phyloP scores from a whole-genome alignment of 2,113 vertebrate genomes.

The Smithornis capensis region DNA sequence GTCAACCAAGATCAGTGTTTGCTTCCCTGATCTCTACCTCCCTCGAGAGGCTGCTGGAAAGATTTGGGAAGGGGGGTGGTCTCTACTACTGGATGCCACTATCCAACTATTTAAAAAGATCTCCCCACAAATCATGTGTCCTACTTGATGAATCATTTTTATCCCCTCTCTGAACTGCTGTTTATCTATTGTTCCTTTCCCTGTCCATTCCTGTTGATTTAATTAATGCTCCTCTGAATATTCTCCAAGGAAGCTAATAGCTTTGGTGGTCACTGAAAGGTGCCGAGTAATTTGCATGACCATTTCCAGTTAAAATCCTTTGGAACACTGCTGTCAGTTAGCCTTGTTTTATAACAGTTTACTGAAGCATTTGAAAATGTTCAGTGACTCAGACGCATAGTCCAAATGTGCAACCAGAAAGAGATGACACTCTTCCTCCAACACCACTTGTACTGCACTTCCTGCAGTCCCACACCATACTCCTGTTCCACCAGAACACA shows the following conservation, averaged over 20 bases:
- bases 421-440: not conserved
- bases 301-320: slow-evolving; percentile 1
- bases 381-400: not conserved
- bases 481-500: not conserved
- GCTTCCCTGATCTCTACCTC: not conserved
- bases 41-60: not conserved
- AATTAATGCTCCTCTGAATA: not conserved
- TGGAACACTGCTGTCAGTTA: not conserved
- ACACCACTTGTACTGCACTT: not conserved
- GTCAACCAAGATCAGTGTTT: not conserved
- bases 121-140: not conserved
- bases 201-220: not conserved
- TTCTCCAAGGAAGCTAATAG: slow-evolving; percentile 8
- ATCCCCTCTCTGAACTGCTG: not conserved
- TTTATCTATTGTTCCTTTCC: not conserved
- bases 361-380: not conserved
- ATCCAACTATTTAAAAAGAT: not conserved
- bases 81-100: not conserved
- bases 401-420: not conserved
- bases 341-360: slow-evolving; percentile 8
- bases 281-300: not conserved
- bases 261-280: slow-evolving; percentile 9
- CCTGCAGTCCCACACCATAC: not conserved
- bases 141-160: not conserved
- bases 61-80: fast-evolving